phyloP scores from a whole-genome alignment of 1,140 invertebrate genomes.

The Solenopsis fugax region DNA sequence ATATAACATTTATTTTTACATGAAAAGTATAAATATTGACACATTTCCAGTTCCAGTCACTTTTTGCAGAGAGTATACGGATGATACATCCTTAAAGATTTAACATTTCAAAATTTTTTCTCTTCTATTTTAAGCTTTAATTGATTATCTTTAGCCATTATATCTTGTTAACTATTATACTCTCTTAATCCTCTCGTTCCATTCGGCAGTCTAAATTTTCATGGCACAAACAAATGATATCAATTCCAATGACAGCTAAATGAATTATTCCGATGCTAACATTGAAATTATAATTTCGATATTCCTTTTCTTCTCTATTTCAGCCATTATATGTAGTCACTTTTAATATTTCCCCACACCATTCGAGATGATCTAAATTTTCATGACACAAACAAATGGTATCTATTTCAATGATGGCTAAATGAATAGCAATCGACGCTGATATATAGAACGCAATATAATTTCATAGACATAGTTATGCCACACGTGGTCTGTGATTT shows the following conservation, averaged over 20 bases:
- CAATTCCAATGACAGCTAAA: conserved; percentile 32
- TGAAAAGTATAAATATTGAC: too few species aligned
- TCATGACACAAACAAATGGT: conserved; percentile 27
- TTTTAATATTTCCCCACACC: not conserved
- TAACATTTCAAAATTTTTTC: not conserved
- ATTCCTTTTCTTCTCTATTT: not conserved
- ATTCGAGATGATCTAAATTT: not conserved
- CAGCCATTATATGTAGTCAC: not conserved
- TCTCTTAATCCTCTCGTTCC: not conserved
- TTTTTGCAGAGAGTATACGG: too few species aligned
- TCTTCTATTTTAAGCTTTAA: not conserved
- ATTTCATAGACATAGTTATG: conserved; percentile 39
- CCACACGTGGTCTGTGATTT: conserved; percentile 59
- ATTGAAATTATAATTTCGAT: not conserved
- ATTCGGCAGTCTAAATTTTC: not conserved
- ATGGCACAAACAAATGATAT: conserved; percentile 17
- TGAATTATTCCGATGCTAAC: not conserved
- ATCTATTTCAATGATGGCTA: conserved; percentile 31
- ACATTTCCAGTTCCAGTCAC: too few species aligned
- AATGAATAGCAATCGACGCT: conserved; percentile 50
- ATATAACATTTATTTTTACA: too few species aligned
- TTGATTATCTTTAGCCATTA: not conserved
- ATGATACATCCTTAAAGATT: not conserved
- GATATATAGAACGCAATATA: conserved; percentile 23
- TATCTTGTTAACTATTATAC: not conserved